These are phyloP conservation scores for Thripadectes ignobilis DNA, from an alignment of 2,797 vertebrate species.

Conservation along the genomic window DNA sequence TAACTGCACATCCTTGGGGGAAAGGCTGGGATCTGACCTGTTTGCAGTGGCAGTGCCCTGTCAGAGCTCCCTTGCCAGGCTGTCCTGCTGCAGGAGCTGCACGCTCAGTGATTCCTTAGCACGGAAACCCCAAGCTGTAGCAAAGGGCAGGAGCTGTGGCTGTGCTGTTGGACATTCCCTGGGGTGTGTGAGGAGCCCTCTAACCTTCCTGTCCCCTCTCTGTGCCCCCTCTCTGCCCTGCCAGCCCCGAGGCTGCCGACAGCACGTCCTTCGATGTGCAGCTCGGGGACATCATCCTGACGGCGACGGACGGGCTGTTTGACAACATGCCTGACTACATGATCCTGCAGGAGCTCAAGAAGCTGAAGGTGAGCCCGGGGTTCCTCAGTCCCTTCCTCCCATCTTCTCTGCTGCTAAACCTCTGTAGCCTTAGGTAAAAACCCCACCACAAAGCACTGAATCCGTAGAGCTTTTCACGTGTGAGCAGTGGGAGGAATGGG, in stretches of 20 bases:
- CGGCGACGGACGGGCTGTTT: conserved; percentile 96
- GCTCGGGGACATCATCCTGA: conserved; percentile 97
- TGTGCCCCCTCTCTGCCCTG: not conserved
- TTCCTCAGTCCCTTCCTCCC: fast-evolving
- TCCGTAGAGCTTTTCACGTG: not conserved
- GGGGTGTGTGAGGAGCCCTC: not conserved
- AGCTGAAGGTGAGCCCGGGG: conserved; percentile 85
- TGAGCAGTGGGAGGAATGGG: not conserved
- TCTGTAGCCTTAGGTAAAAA: not conserved
- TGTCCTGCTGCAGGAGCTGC: not conserved
- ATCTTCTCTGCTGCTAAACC: not conserved
- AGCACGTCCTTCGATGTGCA: conserved; percentile 96
- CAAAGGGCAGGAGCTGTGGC: not conserved
- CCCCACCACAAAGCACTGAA: fast-evolving
- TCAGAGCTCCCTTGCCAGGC: not conserved
- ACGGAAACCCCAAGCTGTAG: fast-evolving
- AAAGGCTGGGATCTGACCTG: not conserved
- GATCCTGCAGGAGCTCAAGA: conserved; percentile 97
- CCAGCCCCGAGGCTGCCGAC: conserved; percentile 94
- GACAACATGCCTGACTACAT: conserved; percentile 99
- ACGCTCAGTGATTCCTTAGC: not conserved
- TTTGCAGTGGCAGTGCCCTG: not conserved
- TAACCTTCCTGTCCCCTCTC: not conserved
- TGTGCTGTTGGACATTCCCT: not conserved
- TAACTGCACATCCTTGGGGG: not conserved